Evolutionary conservation across 2,888 invertebrate genomes (phyloP), one percentile per base, ranked within the genome.

Genomic region (Scaptodrosophila latifasciaeformis): DNA sequence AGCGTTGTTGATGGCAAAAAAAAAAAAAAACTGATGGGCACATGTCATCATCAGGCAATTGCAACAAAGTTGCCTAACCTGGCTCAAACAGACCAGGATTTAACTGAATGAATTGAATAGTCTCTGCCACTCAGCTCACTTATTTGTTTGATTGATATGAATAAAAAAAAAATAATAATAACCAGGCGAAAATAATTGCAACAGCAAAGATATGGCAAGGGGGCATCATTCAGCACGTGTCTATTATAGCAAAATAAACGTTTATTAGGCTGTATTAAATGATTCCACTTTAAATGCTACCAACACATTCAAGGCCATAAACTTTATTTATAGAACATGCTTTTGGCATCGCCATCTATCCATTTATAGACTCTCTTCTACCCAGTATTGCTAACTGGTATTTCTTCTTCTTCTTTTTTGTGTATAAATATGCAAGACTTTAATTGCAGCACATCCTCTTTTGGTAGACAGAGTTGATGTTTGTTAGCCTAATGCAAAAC

Each of bases 341-440:
- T 17, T 2, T 9, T 37, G 17, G 30, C n/a, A 34, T 5, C 29
- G 30, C n/a, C 29, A 44, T 40, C n/a, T 29, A 19, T 13, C 12
- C 49, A 43, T 55, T 49, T 49, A 30, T 46, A 54, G 54, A 30
- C 15, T 21, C 30, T 34, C 40, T 24, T 4, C 24, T 19, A n/a
- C 24, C 37, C 3, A 24, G 4, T 24, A 7, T 24, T 7, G 24
- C 7, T 7, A 5, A 24, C 24, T 24, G 24, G 24, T 24, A 24
- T 74, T 70, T n/a, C n/a, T n/a, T n/a, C n/a, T n/a, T n/a, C n/a
- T n/a, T n/a, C n/a, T n/a, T n/a, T n/a, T n/a, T n/a, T n/a, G n/a
- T n/a, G n/a, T 47, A 71, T 76, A 66, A 72, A 76, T 69, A 66
- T 76, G 63, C 77, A 72, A 45, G 67, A 60, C 60, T 65, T 76